Percentiles rank a stretch among this genome's conserved stretches.
Conservation (phyloP, 2,113 vertebrate species). For the Poeciliopsis retropinna region DNA sequence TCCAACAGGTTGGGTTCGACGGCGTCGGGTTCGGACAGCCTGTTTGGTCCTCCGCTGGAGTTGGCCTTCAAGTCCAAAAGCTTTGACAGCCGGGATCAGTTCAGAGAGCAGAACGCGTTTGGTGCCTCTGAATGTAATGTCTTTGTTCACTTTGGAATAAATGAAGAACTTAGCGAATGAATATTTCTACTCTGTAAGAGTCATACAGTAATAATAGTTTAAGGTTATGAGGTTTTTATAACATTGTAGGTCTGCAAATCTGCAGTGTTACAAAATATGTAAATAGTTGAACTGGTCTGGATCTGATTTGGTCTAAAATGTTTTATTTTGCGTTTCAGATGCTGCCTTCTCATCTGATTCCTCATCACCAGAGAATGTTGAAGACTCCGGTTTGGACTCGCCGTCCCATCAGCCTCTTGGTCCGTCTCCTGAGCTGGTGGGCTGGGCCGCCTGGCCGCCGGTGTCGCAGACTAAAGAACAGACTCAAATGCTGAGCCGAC, state of each 20-base stretch:
- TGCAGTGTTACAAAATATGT: too few species aligned
- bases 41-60: conserved; percentile 91
- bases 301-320: not conserved
- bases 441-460: conserved; percentile 86
- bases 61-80: conserved; percentile 86
- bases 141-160: not conserved
- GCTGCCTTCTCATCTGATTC: conserved; percentile 89
- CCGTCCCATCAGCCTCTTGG: conserved; percentile 87
- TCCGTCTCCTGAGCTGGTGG: conserved; percentile 86
- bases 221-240: not conserved
- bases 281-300: not conserved
- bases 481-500: conserved; percentile 44
- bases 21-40: conserved; percentile 73
- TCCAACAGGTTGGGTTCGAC: conserved; percentile 72
- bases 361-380: conserved; percentile 92
- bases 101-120: conserved; percentile 47
- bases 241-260: too few species aligned
- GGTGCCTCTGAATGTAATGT: conserved; percentile 75
- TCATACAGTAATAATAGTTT: not conserved
- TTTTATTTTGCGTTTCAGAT: conserved; percentile 60
- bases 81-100: conserved; percentile 80
- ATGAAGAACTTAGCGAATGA: too few species aligned
- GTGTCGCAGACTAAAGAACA: conserved; percentile 72
- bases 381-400: conserved; percentile 92
- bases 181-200: not conserved